Base-by-base conservation (phyloP, 2,797 vertebrate genomes). In the Tympanoctomys barrerae region DNA sequence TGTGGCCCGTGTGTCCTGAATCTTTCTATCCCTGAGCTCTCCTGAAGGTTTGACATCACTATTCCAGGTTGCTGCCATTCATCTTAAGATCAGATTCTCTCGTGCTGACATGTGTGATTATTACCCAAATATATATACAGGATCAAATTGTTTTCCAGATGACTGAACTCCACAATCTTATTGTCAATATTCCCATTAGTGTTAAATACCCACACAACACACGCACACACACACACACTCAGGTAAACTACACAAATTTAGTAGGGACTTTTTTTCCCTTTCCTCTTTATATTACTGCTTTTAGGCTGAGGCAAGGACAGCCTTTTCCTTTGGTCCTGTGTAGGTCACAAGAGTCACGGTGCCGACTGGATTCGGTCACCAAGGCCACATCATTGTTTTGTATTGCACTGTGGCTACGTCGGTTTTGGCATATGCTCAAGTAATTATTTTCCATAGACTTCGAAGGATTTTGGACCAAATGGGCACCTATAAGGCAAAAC, bases 31-130 rank as follows among this genome's bases (percentile, higher is more conserved):
- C 22, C 21, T 26, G 4, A 42, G 36, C 24, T 22, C 36, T 26
- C 70, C 12, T 24, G 11, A 73, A 71, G 19, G 3, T 26, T 73
- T 11, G 10, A 4, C 10, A 14, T 42, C 36, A 26, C 2, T 16
- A 1, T 46, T 39, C 24, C 16, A 46, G 39, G 28, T 75, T 73
- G 22, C 13, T 49, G 49, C 18, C 16, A 33, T 19, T 78, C 18
- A 78, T 52, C 18, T 54, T 83, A 95, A 93, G 94, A 64, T 62
- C 87, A 86, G 22, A 73, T 80, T 64, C 9, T 36, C 18, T 90
- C 26, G 68, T 80, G 49, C 6, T 31, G 14, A 54, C 83, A 70
- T 14, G 0, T 84, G 10, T 87, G 61, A 52, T 64, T 77, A 64
- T 33, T 71, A 28, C 11, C 1, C 77, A 71, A 66, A 61, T 83